Base-by-base conservation (phyloP, 1,140 invertebrate species). In the Macrocentrus cingulum region DNA sequence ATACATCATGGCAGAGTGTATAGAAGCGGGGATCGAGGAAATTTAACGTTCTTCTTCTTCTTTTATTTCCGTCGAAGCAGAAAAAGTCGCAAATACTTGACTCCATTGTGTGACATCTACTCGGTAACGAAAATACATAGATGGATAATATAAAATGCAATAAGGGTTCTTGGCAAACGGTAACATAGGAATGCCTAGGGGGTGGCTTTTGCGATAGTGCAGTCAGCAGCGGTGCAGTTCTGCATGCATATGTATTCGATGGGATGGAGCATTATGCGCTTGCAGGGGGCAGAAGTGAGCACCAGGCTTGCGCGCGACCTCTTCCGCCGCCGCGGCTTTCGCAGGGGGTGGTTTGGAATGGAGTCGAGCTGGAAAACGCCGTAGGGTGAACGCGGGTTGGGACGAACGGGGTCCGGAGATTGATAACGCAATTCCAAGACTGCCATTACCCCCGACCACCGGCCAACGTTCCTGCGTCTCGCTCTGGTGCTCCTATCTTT, bases 391-490 rank as follows among this genome's bases (percentile, higher is more conserved):
- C 19, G 32, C 37, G 64, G 61, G 56, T 16, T n/a, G 66, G 51
- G 56, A 65, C 50, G 29, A 46, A 57, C 68, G 76, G 76, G 75
- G 67, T 66, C 67, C 57, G 68, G 75, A 80, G 77, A 80, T 80
- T 80, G 77, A 80, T 80, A 80, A 80, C 75, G 77, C 77, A 80
- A 80, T 80, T 80, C 75, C 73, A 80, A 80, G 77, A 79, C 76
- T 80, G 70, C 77, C 75, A 80, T 79, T 80, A 80, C 68, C 76
- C 73, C 75, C 71, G 65, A 67, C 68, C 61, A 42, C 41, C 56
- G 57, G 48, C 49, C 57, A 41, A 58, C 42, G 34, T 25, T 56
- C 56, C 42, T 36, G 52, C 56, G 63, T 66, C 70, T 74, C 68
- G 65, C 72, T 71, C 68, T 65, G 63, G 65, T 66, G 74, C 74